A percentile compares a stretch with the other conserved stretches of the same genome.
These are phyloP conservation scores for Gobiocypris rarus DNA, from an alignment of 2,113 vertebrate genomes.

Conservation along the genomic window DNA sequence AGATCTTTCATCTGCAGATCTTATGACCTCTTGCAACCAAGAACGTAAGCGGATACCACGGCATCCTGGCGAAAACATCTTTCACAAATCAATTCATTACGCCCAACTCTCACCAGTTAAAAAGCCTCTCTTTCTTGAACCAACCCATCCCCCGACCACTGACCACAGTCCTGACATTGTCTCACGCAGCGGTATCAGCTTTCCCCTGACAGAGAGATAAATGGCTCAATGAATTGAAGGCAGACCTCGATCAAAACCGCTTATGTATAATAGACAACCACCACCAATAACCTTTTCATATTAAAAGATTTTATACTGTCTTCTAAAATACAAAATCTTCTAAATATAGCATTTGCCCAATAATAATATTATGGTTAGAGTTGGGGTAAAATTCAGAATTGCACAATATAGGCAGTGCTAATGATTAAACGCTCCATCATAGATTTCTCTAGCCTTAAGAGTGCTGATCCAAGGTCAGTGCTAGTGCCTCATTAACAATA, in stretches of 20 bases:
- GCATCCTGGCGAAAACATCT: constrained; percentile 62
- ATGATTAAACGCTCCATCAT: neutral
- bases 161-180: constrained; percentile 64
- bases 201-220: constrained; percentile 66
- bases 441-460: constrained; percentile 3
- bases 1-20: constrained; percentile 64
- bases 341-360: too few species aligned
- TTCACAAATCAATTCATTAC: constrained; percentile 76
- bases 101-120: constrained; percentile 60
- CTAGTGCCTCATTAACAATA: neutral
- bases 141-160: constrained; percentile 69
- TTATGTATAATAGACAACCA: constrained; percentile 56
- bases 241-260: constrained; percentile 61
- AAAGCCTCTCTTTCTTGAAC: constrained; percentile 70
- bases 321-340: too few species aligned
- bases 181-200: constrained; percentile 66
- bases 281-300: constrained; percentile 30
- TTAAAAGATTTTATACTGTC: neutral
- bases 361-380: too few species aligned
- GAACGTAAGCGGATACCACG: constrained; percentile 67
- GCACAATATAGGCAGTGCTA: neutral
- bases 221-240: constrained; percentile 56
- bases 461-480: neutral
- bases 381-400: too few species aligned
- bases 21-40: constrained; percentile 62